Base-by-base conservation (phyloP, 2,113 vertebrate species). In the Neodon shergylaensis region DNA sequence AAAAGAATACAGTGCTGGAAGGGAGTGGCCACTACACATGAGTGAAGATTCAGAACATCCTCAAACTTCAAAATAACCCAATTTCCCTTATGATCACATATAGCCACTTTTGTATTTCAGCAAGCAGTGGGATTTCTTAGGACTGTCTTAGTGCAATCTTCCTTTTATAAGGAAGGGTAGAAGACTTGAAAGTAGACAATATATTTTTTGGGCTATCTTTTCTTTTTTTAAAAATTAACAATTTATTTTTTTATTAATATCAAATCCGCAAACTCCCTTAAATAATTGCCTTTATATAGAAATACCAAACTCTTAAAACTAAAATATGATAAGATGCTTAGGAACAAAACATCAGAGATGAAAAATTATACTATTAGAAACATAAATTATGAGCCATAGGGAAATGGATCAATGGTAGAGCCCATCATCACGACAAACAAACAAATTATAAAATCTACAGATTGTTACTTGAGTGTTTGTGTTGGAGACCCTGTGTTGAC, bases 251-350 rank as follows among this genome's bases (percentile, higher is more conserved):
- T 49, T 49, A 58, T 58, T 79, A 79, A 61, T 86, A 86, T 54
- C 28, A 81, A 74, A 52, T 58, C 65, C 24, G 66, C 88, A 83
- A 4, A 68, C 16, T 88, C 17, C 16, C 24, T 61, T 68, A 47
- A 39, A n/a, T 58, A 82, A 58, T 58, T 88, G 22, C 65, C 66
- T 33, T 88, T 74, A n/a, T 77, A 68, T 44, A 44, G 22, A 81
- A 82, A 66, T 74, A 52, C 49, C 44, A 93, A 90, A 63, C 84
- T 85, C n/a, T 78, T 90, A 65, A 44, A 65, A 90, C 52, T 86
- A n/a, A 90, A 93, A 65, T 93, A 78, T n/a, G 52, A 54, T 58
- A 93, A 66, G 31, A 31, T 36, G 7, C 10, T 81, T 65, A 73
- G 79, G 65, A 89, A 70, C 19, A 77, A 88, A 91, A 61, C 6